Evolutionary conservation across 2,113 vertebrate genomes (phyloP).

Genomic region (Dipodomys stephensi): DNA sequence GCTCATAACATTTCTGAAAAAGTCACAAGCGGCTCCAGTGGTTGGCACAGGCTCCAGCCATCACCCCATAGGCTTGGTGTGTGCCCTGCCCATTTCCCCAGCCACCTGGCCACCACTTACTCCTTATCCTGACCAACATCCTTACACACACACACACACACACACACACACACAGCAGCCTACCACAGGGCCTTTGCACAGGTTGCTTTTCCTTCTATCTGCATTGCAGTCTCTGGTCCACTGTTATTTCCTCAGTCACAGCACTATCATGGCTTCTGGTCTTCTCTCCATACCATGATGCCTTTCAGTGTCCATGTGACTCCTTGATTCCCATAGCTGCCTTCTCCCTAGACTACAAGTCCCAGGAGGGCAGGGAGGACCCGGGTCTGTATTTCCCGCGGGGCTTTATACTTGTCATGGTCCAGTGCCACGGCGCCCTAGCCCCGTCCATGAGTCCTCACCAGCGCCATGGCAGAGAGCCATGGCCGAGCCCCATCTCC

Average conservation of each 20-base stretch:
- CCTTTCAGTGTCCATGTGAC: no score
- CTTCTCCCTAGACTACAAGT: no score
- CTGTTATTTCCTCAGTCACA: neutral
- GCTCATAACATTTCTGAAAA: neutral
- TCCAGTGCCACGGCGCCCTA: no score
- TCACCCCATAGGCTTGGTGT: fast-evolving
- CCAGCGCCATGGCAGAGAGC: neutral
- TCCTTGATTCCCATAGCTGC: no score
- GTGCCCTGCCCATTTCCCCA: neutral
- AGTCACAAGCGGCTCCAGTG: neutral
- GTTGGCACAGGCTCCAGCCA: fast-evolving
- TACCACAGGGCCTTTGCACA: neutral
- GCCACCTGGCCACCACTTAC: neutral
- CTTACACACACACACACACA: fast-evolving
- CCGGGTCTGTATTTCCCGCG: neutral
- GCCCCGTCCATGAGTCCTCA: no score
- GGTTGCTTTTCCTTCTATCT: neutral
- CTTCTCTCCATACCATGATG: neutral
- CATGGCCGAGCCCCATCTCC: neutral
- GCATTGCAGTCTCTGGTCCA: neutral
- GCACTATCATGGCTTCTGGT: neutral
- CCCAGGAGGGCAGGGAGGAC: neutral
- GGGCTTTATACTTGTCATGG: fast-evolving
- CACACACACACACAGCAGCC: neutral
- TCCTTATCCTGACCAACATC: neutral